Evolutionary conservation across 2,888 invertebrate genomes (phyloP).

Genomic region (Aethes cnicana): DNA sequence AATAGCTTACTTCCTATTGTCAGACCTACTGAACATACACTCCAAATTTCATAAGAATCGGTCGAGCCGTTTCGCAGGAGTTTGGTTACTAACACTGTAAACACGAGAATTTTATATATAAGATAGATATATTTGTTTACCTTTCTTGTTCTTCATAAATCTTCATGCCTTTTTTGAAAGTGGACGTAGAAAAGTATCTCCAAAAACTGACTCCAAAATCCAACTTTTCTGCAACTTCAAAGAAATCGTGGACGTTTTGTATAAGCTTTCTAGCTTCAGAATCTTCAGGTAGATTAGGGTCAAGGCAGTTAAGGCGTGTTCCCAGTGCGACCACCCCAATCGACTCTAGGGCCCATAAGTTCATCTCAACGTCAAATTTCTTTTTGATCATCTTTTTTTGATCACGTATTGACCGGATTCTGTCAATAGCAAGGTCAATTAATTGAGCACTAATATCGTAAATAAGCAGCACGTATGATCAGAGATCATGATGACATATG

Average conservation of each 20-base stretch:
- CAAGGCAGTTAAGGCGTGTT: conserved; percentile 59
- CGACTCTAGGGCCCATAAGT: conserved; percentile 85
- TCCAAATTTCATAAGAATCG: too few species aligned
- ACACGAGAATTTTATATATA: neutral
- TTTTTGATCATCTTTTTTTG: conserved; percentile 77
- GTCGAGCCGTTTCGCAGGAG: too few species aligned
- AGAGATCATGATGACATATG: too few species aligned
- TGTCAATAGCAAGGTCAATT: conserved; percentile 45
- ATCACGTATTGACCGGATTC: conserved; percentile 77
- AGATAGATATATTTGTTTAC: conserved; percentile 41
- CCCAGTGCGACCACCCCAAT: conserved; percentile 66
- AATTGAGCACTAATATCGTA: too few species aligned
- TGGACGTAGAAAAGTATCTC: conserved; percentile 53
- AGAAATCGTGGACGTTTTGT: conserved; percentile 54
- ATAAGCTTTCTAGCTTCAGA: conserved; percentile 59
- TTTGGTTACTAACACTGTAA: too few species aligned
- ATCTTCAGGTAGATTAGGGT: conserved; percentile 54
- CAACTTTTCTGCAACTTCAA: conserved; percentile 44
- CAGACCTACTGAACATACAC: too few species aligned
- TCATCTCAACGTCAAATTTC: conserved; percentile 80
- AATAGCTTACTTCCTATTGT: too few species aligned
- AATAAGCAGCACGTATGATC: too few species aligned
- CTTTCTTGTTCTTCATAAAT: conserved; percentile 55
- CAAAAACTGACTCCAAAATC: conserved; percentile 61
- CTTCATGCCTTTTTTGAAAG: conserved; percentile 57